These are phyloP conservation scores for Dromas ardeola DNA, from an alignment of 2,113 vertebrate species.

Conservation along the genomic window DNA sequence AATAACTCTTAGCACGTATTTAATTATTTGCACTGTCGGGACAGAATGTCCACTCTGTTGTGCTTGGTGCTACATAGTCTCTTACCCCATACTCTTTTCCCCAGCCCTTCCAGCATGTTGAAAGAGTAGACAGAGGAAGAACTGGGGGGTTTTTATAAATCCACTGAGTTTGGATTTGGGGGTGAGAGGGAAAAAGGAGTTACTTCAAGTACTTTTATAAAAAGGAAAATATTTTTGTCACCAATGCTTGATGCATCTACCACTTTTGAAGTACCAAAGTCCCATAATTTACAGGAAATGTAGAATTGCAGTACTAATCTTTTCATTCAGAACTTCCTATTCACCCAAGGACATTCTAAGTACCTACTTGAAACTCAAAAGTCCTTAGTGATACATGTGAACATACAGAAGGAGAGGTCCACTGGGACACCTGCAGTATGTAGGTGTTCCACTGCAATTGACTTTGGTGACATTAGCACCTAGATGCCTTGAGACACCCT, in stretches of 20 bases:
- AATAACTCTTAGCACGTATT: neutral
- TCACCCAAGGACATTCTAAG: neutral
- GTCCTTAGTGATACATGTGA: neutral
- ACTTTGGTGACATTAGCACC: neutral
- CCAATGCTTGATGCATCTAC: neutral
- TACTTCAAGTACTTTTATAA: neutral
- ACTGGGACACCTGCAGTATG: fast-evolving
- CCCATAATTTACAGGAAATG: neutral
- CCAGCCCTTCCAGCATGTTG: neutral
- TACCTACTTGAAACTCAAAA: neutral
- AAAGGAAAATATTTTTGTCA: neutral
- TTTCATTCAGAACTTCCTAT: neutral
- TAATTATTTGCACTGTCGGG: neutral
- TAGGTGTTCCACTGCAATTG: neutral
- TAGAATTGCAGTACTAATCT: neutral
- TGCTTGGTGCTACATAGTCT: neutral
- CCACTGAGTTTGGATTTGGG: neutral
- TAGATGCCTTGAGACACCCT: neutral
- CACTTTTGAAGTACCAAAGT: neutral
- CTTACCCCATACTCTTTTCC: neutral
- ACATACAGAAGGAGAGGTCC: neutral
- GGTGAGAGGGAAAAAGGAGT: neutral
- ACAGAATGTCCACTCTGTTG: neutral
- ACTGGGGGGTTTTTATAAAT: neutral
- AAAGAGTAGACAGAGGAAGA: neutral